Evolutionary conservation across 2,797 vertebrate genomes (phyloP).

Genomic region (Myotis planiceps): DNA sequence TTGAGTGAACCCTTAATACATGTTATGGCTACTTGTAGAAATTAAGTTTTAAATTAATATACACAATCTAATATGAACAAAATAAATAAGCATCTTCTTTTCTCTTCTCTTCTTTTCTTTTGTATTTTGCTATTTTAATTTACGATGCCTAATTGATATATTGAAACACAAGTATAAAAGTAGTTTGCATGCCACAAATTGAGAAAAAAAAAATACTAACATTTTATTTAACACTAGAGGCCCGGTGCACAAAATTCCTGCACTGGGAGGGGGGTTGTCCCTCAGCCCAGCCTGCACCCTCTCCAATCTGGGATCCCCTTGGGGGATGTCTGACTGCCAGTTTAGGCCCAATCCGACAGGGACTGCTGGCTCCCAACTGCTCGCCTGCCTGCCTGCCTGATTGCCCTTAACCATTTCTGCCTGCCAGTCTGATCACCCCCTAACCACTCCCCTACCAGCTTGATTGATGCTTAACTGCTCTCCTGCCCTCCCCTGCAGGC

Average conservation of each 20-base stretch:
- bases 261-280: too few species aligned
- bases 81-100: neutral
- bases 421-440: too few species aligned
- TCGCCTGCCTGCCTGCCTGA: too few species aligned
- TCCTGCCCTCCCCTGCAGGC: too few species aligned
- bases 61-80: neutral
- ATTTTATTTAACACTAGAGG: neutral
- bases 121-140: neutral
- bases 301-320: too few species aligned
- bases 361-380: too few species aligned
- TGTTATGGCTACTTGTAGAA: neutral
- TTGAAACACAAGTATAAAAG: neutral
- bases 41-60: neutral
- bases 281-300: too few species aligned
- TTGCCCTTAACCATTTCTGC: too few species aligned
- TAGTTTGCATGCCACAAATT: neutral
- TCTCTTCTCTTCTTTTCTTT: neutral
- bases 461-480: too few species aligned
- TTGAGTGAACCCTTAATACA: neutral
- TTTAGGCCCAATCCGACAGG: too few species aligned
- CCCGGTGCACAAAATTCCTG: too few species aligned
- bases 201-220: neutral
- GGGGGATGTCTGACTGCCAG: fast-evolving
- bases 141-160: neutral
- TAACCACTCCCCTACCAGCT: too few species aligned